Base-by-base conservation (phyloP, 2,797 vertebrate species). In the Atherinosoma microstoma region DNA sequence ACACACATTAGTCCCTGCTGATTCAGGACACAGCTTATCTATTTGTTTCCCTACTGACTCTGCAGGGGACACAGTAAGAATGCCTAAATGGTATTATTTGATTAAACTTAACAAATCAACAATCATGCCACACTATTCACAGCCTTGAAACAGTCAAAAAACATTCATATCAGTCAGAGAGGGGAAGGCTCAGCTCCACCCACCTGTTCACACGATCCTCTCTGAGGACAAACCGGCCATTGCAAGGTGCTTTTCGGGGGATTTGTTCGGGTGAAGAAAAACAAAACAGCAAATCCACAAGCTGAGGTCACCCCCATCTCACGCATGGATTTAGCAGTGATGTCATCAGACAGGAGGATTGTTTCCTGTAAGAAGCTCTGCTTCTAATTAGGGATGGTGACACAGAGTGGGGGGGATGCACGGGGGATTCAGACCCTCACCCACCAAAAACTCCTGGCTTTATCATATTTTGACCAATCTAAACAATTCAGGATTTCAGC, bases 351-450 rank as follows among this genome's bases (percentile, higher is more conserved):
- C 84, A 64, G 80, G 82, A 90, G 88, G 88, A 92, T 87, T 89
- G 91, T 86, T 92, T 92, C 88, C 88, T 89, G 85, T 91, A 90
- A 91, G 90, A 84, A 78, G 89, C 85, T 91, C 89, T 92, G 91
- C 62, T 90, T 89, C 88, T 91, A 89, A 92, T 91, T 89, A 91
- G 67, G 75, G 86, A 75, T 56, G 80, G 57, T 80, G 76, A 84
- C 76, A 71, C 42, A 7, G 38, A 64, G 76, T 68, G 63, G 27
- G 34, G 27, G 64, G 65, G 73, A 45, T 29, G 16, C 59, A 54
- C 0, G 20, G 32, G 68, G 83, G 45, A 68, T 58, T 78, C 67
- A 85, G 74, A 84, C 67, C 76, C 64, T 74, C 64, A 57, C 69
- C 49, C 58, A 62, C 62, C 8, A 18, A 67, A 76, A 78, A 54